Evolutionary conservation across 2,797 vertebrate genomes (phyloP).

Genomic region (Amphiprion clarkii): DNA sequence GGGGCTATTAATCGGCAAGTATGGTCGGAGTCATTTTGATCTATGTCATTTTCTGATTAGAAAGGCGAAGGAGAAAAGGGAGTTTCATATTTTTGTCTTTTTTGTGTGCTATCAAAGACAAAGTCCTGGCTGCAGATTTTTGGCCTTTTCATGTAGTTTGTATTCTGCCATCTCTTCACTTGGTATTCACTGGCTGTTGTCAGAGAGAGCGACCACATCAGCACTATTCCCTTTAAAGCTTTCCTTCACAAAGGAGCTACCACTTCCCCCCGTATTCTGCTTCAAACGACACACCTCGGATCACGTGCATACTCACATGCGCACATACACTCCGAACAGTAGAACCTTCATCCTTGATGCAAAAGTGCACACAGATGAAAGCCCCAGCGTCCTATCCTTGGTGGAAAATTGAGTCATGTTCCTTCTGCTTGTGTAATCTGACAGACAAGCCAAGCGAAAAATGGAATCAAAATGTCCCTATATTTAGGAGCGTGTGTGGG

Average conservation of each 20-base stretch:
- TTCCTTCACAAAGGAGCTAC: slow-evolving; percentile 52
- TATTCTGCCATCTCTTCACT: slow-evolving; percentile 52
- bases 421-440: slow-evolving; percentile 67
- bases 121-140: slow-evolving; percentile 55
- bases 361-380: slow-evolving; percentile 58
- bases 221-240: slow-evolving; percentile 75
- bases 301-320: slow-evolving; percentile 31
- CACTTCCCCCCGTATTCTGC: slow-evolving; percentile 15
- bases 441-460: slow-evolving; percentile 69
- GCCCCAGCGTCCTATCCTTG: slow-evolving; percentile 52
- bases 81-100: slow-evolving; percentile 34
- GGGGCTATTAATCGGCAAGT: slow-evolving; percentile 49
- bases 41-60: slow-evolving; percentile 46
- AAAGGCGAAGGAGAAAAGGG: slow-evolving; percentile 19
- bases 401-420: slow-evolving; percentile 73
- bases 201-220: slow-evolving; percentile 65
- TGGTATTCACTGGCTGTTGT: slow-evolving; percentile 62
- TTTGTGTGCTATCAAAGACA: slow-evolving; percentile 53
- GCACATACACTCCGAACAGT: slow-evolving; percentile 30
- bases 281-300: slow-evolving; percentile 70
- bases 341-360: slow-evolving; percentile 43
- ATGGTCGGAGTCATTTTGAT: slow-evolving; percentile 38
- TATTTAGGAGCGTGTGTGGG: slow-evolving; percentile 52
- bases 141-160: slow-evolving; percentile 58
- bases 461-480: slow-evolving; percentile 67